Base-by-base conservation (phyloP, 2,888 invertebrate species). In the Idaea dimidiata region DNA sequence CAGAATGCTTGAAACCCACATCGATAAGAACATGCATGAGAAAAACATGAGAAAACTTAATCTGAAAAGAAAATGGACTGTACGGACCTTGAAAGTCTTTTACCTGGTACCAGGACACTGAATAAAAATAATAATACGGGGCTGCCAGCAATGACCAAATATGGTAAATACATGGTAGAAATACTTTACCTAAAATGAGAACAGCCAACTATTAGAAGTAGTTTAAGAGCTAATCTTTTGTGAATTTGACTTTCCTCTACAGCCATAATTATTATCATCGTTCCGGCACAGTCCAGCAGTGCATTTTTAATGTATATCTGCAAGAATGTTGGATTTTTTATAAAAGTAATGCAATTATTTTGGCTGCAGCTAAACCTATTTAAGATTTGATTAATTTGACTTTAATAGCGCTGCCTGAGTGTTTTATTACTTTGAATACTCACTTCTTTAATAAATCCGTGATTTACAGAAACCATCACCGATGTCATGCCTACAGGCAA, bases 21-120 rank as follows among this genome's bases (percentile, higher is more conserved):
- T 88, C 0, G 89, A 84, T 0, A 87, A 54, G 54, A 85, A 77
- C 81, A 83, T 84, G 0, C 79, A 80, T 18, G 73, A 70, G 66
- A 86, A 86, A 71, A 87, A 89, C 8, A 89, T 61, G 1, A 89
- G 63, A 58, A 89, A 86, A 67, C 89, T 89, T 67, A 90, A 76
- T 62, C 90, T 90, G 76, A 57, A 78, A 24, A 24, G 24, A 24
- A 24, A 24, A 24, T 24, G 24, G 43, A 14, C 43, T 14, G 14
- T 43, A 43, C 3, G 10, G 43, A 8, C 43, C 32, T 33, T 24
- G 5, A 33, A 33, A 6, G 5, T 6, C 33, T 43, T 43, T 10
- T 43, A 10, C 43, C 43, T 43, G 43, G 10, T 14, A 10, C 43
- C 10, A 10, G 10, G 43, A 0, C 10, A 43, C 8, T 14, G 2